Evolutionary conservation across 2,797 vertebrate species (phyloP), one percentile per base, ranked within the genome.

Genomic region (Pantherophis alleghaniensis): DNA sequence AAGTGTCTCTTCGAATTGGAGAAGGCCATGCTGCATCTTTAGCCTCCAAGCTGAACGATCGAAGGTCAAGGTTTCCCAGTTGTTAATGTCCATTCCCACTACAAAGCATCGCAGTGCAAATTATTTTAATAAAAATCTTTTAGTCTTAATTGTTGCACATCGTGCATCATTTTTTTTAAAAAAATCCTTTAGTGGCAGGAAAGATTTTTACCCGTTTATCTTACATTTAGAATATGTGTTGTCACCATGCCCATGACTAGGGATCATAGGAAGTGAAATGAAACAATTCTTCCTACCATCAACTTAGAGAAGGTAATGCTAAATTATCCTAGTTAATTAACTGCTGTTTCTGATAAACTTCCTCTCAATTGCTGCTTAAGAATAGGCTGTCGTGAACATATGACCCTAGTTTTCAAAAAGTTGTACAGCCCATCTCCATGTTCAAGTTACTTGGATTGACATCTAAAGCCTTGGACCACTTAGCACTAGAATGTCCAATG

Each of bases 221-320:
- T 11, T 61, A 94, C 20, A 28, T 91, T 91, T 93, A 93, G 91
- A 9, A n/a, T 1, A 16, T 91, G 89, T 92, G 4, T 88, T 91
- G 92, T 22, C 28, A 90, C 89, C 10, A 69, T 20, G 2, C 90
- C 10, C 26, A 7, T 66, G 79, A 89, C 47, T 74, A 14, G 20
- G 37, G 74, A 22, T 83, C 24, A 83, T 24, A 47, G 37, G 37
- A 79, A 22, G 74, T 42, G 74, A 79, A 42, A 42, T 42, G 37
- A 22, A 83, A 4, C 74, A 47, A 24, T 83, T 83, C 37, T 83
- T 0, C 37, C 37, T 24, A 22, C 9, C 9, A 83, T 63, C 47
- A 57, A 42, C 4, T 79, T 83, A 20, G 74, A 7, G 20, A 24
- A 83, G 37, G 74, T 47, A 83, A 83, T 83, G 20, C 37, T 83